Base-by-base conservation (phyloP, 2,888 invertebrate species). In the Eupeodes luniger region DNA sequence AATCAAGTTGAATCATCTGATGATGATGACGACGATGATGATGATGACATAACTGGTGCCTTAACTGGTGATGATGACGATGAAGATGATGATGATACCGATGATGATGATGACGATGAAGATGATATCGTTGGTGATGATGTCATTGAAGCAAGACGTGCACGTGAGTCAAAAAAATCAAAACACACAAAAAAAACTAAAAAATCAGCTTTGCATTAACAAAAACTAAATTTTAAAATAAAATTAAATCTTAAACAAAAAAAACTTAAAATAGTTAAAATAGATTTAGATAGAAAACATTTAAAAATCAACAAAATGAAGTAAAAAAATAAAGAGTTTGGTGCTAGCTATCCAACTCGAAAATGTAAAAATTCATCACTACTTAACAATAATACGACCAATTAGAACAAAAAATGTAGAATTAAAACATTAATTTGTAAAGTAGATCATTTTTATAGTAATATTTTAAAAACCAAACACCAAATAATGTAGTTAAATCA, bases 121-220 rank as follows among this genome's bases (percentile, higher is more conserved):
- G 95, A 96, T 91, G 95, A 95, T 91, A 95, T 96, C 93, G 94
- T 95, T 92, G 95, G 94, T 85, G 94, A 95, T 79, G 94, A 94
- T 92, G 94, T 95, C 92, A 95, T 95, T 92, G 95, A 95, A 93
- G 95, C 96, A 91, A 95, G 95, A 94, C 94, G 95, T 94, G 95
- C 97, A 97, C 97, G 97, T 97, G 97, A 97, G 97, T 97, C 96
- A 92, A 97, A 93, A 92, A 92, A 93, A 91, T 91, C 93, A 90
- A 89, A 93, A 92, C 92, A 93, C 91, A 91, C 93, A 90, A 89
- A 89, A 79, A 89, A 81, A 81, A 78, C 83, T 87, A 89, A 89
- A 89, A 84, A 89, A 69, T 83, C 87, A 81, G 76, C 87, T 89
- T 86, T 89, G 75, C 89, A 89, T 89, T 89, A 89, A 89, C 83